Base-by-base conservation (phyloP, 2,888 invertebrate species). In the Autographa pulchrina region DNA sequence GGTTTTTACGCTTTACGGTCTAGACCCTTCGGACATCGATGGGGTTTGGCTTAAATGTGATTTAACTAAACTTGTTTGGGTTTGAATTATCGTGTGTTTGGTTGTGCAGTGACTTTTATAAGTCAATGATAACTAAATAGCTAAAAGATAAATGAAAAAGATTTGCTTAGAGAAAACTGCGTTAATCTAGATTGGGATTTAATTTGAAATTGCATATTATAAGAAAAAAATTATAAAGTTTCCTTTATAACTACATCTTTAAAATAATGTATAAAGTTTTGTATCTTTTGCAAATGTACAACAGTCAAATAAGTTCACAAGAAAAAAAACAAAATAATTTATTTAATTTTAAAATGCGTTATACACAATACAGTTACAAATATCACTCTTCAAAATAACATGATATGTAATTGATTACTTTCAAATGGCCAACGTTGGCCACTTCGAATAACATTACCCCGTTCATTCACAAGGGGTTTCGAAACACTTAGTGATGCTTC, bases 11-110 rank as follows among this genome's bases (percentile, higher is more conserved):
- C 70, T 70, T 60, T 52, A 32, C 79, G 25, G 65, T 59, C 56
- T 66, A 69, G 72, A 74, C 74, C 75, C 80, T 76, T 68, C 14
- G 68, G 59, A 65, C 67, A 84, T 76, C 78, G 58, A 76, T 74
- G 62, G 72, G 82, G 74, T 61, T 16, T 48, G 59, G 54, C 38
- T 16, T n/a, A 2, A 0, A n/a, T 58, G 16, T 13, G 13, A 13
- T 32, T 0, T 16, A 20, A 0, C 18, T 68, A 32, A 59, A 59
- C 31, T 16, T 32, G 32, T 59, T 32, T 32, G 25, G n/a, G 6
- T 6, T n/a, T 5, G 7, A 48, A 6, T 3, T 48, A 7, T 6
- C 6, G 38, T 11, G 6, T 48, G 16, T 48, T 8, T n/a, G 5
- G n/a, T 48, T 48, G 48, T 48, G 48, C 48, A 48, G 48, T 48